Conservation (phyloP, 2,888 invertebrate species). For the Norana najaformis region DNA sequence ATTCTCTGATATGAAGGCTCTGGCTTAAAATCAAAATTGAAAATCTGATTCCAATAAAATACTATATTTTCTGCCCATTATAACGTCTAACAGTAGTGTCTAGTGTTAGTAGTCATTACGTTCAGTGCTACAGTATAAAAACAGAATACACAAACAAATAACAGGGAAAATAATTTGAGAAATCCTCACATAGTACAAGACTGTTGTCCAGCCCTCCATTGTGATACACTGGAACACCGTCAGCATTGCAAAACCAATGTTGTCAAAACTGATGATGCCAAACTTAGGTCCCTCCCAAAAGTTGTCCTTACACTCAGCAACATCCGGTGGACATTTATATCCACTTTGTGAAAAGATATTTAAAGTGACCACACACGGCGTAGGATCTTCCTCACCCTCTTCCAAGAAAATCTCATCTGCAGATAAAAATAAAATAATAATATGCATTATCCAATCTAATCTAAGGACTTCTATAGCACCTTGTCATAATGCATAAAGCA, state of each 20-base stretch:
- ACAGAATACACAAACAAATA: not conserved
- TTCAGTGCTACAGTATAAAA: not conserved
- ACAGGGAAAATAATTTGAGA: not conserved
- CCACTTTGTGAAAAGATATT: slow-evolving; percentile 44
- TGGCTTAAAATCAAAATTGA: too few relatives aligned
- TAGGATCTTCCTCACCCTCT: slow-evolving; percentile 28
- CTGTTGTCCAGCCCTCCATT: slow-evolving; percentile 99
- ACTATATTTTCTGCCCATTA: too few relatives aligned
- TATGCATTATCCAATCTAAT: not conserved
- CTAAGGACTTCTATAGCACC: too few relatives aligned
- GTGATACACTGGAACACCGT: slow-evolving; percentile 99
- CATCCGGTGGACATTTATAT: slow-evolving; percentile 58
- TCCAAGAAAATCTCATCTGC: not conserved
- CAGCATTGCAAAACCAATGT: slow-evolving; percentile 99
- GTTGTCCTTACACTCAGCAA: slow-evolving; percentile 52
- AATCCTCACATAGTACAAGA: slow-evolving; percentile 93
- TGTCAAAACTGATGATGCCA: slow-evolving; percentile 99
- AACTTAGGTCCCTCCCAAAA: slow-evolving; percentile 70
- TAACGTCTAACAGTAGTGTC: too few relatives aligned
- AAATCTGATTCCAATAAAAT: too few relatives aligned
- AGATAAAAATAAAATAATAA: not conserved
- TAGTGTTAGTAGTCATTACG: not conserved
- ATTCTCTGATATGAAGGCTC: too few relatives aligned
- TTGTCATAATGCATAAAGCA: too few relatives aligned
- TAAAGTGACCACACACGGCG: slow-evolving; percentile 25